Conservation (phyloP, 2,888 invertebrate genomes). For the Ischnura elegans region DNA sequence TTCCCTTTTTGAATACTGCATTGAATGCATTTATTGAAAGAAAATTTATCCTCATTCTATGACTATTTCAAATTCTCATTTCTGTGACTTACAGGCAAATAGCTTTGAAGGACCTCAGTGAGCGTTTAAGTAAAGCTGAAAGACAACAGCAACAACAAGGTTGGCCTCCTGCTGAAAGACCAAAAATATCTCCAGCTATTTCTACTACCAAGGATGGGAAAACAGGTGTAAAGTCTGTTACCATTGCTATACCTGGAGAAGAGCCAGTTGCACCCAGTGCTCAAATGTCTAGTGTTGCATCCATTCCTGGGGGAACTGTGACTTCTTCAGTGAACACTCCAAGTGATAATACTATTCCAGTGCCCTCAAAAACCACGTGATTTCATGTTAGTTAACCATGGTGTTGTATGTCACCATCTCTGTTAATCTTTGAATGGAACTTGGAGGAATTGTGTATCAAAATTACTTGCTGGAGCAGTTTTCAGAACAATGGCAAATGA, state of each 20-base stretch:
- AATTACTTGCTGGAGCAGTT: conserved; percentile 21
- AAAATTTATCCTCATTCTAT: neutral
- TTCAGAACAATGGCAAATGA: conserved; percentile 31
- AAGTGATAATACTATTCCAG: conserved; percentile 34
- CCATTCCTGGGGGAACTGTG: conserved; percentile 24
- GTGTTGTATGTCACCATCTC: neutral
- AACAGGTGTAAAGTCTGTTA: conserved; percentile 65
- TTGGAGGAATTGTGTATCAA: neutral
- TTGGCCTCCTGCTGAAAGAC: conserved; percentile 43
- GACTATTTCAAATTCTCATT: conserved; percentile 40
- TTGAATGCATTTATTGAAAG: too few species aligned
- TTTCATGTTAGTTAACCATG: conserved; percentile 14
- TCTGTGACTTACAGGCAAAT: conserved; percentile 87
- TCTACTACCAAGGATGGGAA: conserved; percentile 44
- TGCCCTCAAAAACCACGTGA: conserved; percentile 44
- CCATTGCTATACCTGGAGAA: conserved; percentile 68
- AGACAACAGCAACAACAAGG: conserved; percentile 61
- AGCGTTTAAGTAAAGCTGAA: conserved; percentile 82
- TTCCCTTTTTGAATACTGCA: neutral
- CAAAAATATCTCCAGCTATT: conserved; percentile 11
- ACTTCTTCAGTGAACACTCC: conserved; percentile 20
- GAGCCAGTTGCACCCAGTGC: conserved; percentile 23
- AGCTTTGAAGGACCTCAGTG: conserved; percentile 95
- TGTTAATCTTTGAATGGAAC: conserved; percentile 46
- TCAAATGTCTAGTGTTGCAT: conserved; percentile 40